Base-by-base conservation (phyloP, 2,888 invertebrate genomes). In the Lordiphosa andalusiaca region DNA sequence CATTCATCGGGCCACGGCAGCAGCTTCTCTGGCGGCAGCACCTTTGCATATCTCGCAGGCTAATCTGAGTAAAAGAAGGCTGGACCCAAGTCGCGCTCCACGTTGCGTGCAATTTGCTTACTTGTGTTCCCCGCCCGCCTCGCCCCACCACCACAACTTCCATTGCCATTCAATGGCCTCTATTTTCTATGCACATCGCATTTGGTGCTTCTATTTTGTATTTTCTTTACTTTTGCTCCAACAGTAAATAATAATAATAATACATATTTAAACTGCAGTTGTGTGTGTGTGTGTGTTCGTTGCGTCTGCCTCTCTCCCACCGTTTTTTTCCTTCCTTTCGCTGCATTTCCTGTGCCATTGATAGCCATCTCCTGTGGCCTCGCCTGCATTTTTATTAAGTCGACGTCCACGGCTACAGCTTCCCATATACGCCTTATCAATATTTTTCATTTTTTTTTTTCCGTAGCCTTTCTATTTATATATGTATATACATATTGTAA, bases 211-310 rank as follows among this genome's bases (percentile, higher is more conserved):
- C 36, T 74, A 40, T 48, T 16, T 60, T 44, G 44, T 40, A 38
- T 55, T 10, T 40, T 37, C 16, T 53, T 55, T 49, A 52, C 49
- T 49, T 58, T 56, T 21, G 35, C 51, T 46, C 36, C 71, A 46
- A 54, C 71, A 59, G 80, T 76, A 76, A 80, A 80, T 78, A 84
- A 83, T 77, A 80, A 80, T 75, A 80, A 80, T 75, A 77, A 77
- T 78, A 73, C 68, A 74, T 80, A 80, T 80, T 80, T 80, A 85
- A 80, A 84, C 3, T 30, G 10, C 9, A 10, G 9, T 83, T 78
- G 73, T 30, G 44, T 60, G 44, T 50, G 37, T 56, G 71, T 42
- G 42, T 52, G 66, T 19, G 25, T 19, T 19, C 10, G 16, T 16
- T 16, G 25, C 36, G 40, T 55, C 53, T 53, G 47, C 25, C 36